Conservation (phyloP, 1,140 invertebrate genomes). For the Epicauta chinensis region DNA sequence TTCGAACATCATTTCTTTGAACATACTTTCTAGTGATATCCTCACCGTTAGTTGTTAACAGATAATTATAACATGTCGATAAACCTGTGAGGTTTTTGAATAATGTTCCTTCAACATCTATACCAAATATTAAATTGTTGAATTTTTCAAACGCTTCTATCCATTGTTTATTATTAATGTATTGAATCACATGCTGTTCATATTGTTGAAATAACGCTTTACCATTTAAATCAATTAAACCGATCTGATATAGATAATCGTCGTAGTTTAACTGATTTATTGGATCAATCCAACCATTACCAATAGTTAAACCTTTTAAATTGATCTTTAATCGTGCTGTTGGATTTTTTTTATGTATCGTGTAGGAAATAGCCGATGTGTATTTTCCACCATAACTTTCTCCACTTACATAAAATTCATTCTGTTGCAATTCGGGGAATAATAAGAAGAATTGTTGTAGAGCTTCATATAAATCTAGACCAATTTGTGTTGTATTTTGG, state of each 20-base stretch:
- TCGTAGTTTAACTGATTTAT: conserved; percentile 64
- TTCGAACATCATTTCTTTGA: conserved; percentile 50
- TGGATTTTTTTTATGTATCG: conserved; percentile 62
- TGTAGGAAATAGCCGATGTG: conserved; percentile 67
- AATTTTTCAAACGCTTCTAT: too few species aligned
- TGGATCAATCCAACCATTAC: conserved; percentile 78
- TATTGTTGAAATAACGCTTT: conserved; percentile 51
- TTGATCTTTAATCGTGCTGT: conserved; percentile 55
- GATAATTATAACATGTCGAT: too few species aligned
- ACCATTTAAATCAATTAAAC: conserved; percentile 60
- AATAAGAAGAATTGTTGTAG: conserved; percentile 66
- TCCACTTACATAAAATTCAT: conserved; percentile 69
- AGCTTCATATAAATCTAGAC: conserved; percentile 56
- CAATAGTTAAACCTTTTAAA: conserved; percentile 70
- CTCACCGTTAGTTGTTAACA: too few species aligned
- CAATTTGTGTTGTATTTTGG: conserved; percentile 59
- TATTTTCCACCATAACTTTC: conserved; percentile 85
- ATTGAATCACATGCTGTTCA: conserved; percentile 49
- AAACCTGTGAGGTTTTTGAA: too few species aligned
- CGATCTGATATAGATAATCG: conserved; percentile 68
- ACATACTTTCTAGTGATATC: conserved; percentile 50
- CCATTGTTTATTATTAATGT: too few species aligned
- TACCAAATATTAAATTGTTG: too few species aligned
- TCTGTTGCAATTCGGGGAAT: conserved; percentile 61
- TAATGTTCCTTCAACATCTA: too few species aligned